These are phyloP conservation scores for Harpegnathos saltator DNA, from an alignment of 1,140 invertebrate genomes.

Conservation along the genomic window DNA sequence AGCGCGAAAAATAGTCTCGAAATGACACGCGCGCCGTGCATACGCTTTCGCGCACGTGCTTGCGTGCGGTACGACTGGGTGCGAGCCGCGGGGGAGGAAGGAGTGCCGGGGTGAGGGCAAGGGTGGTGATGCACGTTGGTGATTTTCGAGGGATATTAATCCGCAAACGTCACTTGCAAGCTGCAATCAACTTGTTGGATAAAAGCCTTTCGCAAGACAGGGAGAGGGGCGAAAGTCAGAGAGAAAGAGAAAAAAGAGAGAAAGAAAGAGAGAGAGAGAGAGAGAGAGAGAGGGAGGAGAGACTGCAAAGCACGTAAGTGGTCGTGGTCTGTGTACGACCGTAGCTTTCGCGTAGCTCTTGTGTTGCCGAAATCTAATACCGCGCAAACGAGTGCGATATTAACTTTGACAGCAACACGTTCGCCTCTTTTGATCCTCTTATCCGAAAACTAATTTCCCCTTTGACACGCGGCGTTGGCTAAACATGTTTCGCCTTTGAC, in stretches of 20 bases:
- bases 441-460: constrained; percentile 68
- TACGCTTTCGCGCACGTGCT: no score
- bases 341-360: no score
- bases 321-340: not conserved
- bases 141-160: constrained; percentile 51
- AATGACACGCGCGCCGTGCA: constrained; percentile 1
- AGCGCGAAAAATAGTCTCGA: constrained; percentile 28
- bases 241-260: no score
- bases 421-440: constrained; percentile 60
- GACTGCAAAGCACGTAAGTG: not conserved
- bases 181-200: constrained; percentile 30
- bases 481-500: constrained; percentile 67
- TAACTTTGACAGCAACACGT: constrained; percentile 50
- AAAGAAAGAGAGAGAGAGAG: no score
- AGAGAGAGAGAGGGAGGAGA: not conserved
- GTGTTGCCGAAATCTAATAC: constrained; percentile 33
- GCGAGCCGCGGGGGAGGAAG: no score
- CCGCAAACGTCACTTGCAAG: constrained; percentile 19
- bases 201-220: no score
- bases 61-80: no score
- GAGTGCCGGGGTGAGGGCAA: no score
- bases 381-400: constrained; percentile 54
- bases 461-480: constrained; percentile 50
- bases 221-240: no score
- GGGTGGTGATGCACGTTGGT: not conserved